A percentile compares a stretch with the other conserved stretches of the same genome.
phyloP scores from a whole-genome alignment of 2,888 invertebrate genomes.

The Dolomedes plantarius region DNA sequence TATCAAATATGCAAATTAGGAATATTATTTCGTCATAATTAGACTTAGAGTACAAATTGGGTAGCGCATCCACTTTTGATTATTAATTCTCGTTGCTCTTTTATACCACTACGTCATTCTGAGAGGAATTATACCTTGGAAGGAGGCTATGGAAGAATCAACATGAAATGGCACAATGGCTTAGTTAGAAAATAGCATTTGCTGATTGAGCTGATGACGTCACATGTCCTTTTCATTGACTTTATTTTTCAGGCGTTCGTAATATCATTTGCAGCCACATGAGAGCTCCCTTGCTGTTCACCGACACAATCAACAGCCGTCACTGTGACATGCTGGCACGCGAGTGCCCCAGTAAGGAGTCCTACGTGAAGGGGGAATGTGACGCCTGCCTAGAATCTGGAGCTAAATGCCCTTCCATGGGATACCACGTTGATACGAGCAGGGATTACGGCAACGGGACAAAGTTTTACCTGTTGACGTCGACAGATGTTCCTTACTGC shows the following conservation, averaged over 20 bases:
- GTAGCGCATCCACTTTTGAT: too few species aligned
- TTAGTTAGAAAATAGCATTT: too few species aligned
- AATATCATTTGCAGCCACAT: conserved; percentile 68
- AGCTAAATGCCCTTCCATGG: conserved; percentile 20
- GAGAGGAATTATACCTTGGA: too few species aligned
- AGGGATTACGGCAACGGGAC: conserved; percentile 38
- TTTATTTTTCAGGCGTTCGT: conserved; percentile 39
- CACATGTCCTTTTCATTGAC: too few species aligned
- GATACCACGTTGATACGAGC: conserved; percentile 28
- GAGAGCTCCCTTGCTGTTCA: conserved; percentile 76
- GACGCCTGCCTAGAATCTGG: neutral
- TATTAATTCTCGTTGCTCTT: too few species aligned
- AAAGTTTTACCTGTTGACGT: conserved; percentile 33
- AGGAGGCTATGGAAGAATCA: too few species aligned
- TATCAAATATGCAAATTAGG: too few species aligned
- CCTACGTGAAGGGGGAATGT: conserved; percentile 25
- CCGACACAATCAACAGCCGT: conserved; percentile 29
- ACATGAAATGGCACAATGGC: too few species aligned
- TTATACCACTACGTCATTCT: too few species aligned
- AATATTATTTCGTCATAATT: too few species aligned
- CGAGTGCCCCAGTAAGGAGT: conserved; percentile 21
- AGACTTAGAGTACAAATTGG: too few species aligned
- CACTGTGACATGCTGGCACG: conserved; percentile 27
- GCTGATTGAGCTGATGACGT: too few species aligned
- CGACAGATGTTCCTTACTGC: conserved; percentile 18